Evolutionary conservation across 2,888 invertebrate species (phyloP).

Genomic region (Acleris sparsana): DNA sequence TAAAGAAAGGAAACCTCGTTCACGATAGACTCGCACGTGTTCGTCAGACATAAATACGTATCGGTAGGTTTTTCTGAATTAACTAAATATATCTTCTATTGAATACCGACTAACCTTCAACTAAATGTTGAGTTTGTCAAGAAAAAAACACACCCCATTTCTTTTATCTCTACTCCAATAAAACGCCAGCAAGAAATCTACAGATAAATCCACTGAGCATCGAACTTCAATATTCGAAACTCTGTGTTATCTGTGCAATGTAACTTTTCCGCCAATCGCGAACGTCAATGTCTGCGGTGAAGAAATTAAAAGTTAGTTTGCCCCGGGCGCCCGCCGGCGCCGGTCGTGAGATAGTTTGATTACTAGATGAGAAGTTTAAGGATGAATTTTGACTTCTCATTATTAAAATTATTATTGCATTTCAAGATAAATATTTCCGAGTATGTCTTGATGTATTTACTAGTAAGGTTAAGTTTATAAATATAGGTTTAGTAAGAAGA

Average conservation of each 20-base stretch:
- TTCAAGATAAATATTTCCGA: too few species aligned
- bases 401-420: neutral
- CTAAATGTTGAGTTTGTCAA: too few species aligned
- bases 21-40: too few species aligned
- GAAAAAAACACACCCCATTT: too few species aligned
- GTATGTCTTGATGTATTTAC: too few species aligned
- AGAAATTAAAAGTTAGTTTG: conserved; percentile 80
- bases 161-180: neutral
- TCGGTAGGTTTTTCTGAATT: too few species aligned
- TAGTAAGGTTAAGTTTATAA: too few species aligned
- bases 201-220: conserved; percentile 13
- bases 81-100: too few species aligned
- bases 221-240: conserved; percentile 43
- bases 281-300: conserved; percentile 75
- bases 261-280: conserved; percentile 78
- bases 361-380: conserved; percentile 39
- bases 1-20: too few species aligned
- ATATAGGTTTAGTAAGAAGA: too few species aligned
- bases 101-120: too few species aligned
- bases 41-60: too few species aligned
- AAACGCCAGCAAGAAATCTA: conserved; percentile 9
- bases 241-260: conserved; percentile 73
- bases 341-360: conserved; percentile 61
- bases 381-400: neutral
- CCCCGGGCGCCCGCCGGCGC: conserved; percentile 67